phyloP scores from a whole-genome alignment of 2,797 vertebrate genomes.

The Eurystomus glaucurus region DNA sequence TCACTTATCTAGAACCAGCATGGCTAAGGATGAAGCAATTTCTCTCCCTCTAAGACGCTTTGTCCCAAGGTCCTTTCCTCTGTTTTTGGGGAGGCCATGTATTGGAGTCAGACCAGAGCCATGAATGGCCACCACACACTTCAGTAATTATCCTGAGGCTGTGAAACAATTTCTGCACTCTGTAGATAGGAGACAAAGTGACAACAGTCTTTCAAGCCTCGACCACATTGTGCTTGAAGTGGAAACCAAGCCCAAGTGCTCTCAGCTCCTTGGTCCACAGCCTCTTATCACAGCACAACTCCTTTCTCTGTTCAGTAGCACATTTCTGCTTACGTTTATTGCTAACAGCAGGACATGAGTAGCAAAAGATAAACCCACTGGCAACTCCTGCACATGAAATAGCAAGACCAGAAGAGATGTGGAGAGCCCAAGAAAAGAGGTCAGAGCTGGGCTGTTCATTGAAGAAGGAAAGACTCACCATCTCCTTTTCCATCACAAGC shows the following conservation, averaged over 20 bases:
- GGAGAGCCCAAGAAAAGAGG: neutral
- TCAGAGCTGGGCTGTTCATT: neutral
- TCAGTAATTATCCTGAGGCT: neutral
- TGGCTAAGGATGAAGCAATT: neutral
- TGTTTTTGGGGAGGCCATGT: rapidly evolving
- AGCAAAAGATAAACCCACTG: neutral
- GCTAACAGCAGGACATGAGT: rapidly evolving
- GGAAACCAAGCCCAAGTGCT: neutral
- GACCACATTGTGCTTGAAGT: rapidly evolving
- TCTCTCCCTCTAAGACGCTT: neutral
- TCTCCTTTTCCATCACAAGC: neutral
- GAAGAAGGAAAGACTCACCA: neutral
- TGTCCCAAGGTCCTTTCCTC: neutral
- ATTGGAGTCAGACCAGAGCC: neutral
- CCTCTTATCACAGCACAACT: neutral
- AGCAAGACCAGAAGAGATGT: neutral
- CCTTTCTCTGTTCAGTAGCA: neutral
- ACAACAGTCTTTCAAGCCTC: neutral
- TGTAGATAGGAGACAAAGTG: neutral
- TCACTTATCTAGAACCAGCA: neutral
- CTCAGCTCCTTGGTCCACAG: neutral
- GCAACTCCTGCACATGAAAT: neutral
- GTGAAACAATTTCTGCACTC: neutral
- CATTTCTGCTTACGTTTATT: neutral
- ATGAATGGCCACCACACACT: rapidly evolving